phyloP scores from a whole-genome alignment of 2,797 vertebrate species.

The Carduelis carduelis region DNA sequence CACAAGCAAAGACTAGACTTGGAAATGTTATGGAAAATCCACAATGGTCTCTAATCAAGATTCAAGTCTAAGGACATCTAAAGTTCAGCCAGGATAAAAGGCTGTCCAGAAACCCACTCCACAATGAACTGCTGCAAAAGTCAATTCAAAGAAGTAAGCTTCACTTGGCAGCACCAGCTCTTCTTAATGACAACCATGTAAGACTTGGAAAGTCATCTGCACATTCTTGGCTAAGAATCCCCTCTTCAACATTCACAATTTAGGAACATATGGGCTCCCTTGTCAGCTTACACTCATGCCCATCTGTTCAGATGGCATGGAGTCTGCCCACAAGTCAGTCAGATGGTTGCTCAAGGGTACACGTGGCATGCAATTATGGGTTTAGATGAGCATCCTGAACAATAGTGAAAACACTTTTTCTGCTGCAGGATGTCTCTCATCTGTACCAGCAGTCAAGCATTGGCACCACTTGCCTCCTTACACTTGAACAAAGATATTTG shows the following conservation, averaged over 20 bases:
- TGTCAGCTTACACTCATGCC: conserved; percentile 61
- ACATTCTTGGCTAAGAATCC: conserved; percentile 55
- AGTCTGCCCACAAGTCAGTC: conserved; percentile 48
- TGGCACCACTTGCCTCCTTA: neutral
- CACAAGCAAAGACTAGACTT: neutral
- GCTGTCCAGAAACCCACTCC: neutral
- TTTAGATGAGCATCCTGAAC: conserved; percentile 3
- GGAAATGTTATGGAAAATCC: neutral
- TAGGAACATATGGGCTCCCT: conserved; percentile 65
- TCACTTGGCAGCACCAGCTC: neutral
- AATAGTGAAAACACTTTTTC: neutral
- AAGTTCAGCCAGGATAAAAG: neutral
- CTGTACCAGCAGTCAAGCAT: neutral
- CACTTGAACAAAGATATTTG: neutral
- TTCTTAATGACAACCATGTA: neutral
- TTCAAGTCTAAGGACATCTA: neutral
- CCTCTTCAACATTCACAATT: conserved; percentile 34
- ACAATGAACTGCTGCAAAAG: neutral
- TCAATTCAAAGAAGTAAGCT: neutral
- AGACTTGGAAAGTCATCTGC: conserved; percentile 46
- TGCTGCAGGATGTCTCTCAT: conserved; percentile 1
- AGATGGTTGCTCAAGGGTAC: conserved; percentile 23
- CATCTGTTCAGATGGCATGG: conserved; percentile 66
- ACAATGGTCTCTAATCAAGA: neutral
- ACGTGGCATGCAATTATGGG: neutral